Base-by-base conservation (phyloP, 2,888 invertebrate genomes). In the Oscheius sp. region DNA sequence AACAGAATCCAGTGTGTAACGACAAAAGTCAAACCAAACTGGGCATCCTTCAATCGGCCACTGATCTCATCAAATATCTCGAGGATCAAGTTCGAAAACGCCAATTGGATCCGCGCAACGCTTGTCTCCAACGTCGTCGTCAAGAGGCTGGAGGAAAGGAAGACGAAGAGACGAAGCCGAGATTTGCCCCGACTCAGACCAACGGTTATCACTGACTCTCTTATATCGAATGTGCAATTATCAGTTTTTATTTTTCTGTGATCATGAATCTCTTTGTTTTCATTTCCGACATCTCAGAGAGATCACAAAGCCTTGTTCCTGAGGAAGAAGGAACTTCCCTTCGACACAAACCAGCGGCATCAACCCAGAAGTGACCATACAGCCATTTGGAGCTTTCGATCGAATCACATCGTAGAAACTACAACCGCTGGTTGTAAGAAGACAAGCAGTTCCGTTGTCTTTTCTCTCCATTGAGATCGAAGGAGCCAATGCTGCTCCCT, bases 11-110 rank as follows among this genome's bases (percentile, higher is more conserved):
- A 48, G 69, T 20, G 29, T 58, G 57, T 8, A 27, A 33, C 5
- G 96, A 96, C 88, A 96, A 97, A 89, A 95, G 95, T 75, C 95
- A 96, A 90, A 98, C 97, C 70, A 97, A 98, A 89, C 91, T 97
- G 70, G 96, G 96, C 82, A 96, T 97, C 81, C 91, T 97, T 77
- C 97, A 97, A 89, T 95, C 96, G 92, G 97, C 97, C 68, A 97
- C 98, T 34, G 94, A 95, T 89, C 95, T 97, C 82, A 97, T 97
- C 86, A 96, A 96, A 92, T 93, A 93, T 58, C 89, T 97, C 79
- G 97, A 97, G 88, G 94, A 95, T 88, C 96, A 97, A 92, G 61
- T 61, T 25, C 39, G 27, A 3, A 61, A 45, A 45, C 20, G 27
- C 17, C 42, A 61, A 2, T 12, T 61, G 27, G 45, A 42, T 20